These are phyloP conservation scores for Pseudopleuronectes americanus DNA, from an alignment of 2,797 vertebrate genomes.

Conservation along the genomic window DNA sequence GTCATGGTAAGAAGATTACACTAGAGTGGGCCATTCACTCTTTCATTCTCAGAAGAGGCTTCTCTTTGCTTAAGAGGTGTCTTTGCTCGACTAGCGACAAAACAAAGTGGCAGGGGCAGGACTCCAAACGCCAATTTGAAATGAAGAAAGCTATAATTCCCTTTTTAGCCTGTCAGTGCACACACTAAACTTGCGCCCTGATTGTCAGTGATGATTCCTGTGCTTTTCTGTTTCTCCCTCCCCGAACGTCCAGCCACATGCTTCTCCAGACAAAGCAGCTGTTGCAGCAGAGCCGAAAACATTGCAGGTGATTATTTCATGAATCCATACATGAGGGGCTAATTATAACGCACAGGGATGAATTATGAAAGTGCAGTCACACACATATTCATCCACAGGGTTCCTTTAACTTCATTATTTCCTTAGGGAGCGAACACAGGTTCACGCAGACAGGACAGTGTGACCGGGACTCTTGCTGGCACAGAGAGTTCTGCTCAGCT, in stretches of 20 bases:
- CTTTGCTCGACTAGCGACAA: constrained; percentile 65
- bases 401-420: constrained; percentile 60
- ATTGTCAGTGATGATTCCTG: constrained; percentile 76
- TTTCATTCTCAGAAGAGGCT: constrained; percentile 47
- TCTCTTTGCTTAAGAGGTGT: constrained; percentile 73
- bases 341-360: constrained; percentile 77
- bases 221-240: constrained; percentile 55
- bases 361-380: constrained; percentile 74
- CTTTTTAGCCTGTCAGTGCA: constrained; percentile 75
- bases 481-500: constrained; percentile 46
- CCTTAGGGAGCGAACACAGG: constrained; percentile 50
- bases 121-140: constrained; percentile 71
- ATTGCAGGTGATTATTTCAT: constrained; percentile 72
- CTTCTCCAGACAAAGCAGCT: constrained; percentile 77
- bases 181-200: constrained; percentile 67
- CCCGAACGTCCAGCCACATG: constrained; percentile 78
- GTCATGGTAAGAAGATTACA: constrained; percentile 64
- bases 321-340: constrained; percentile 72
- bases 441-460: constrained; percentile 52
- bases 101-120: constrained; percentile 62
- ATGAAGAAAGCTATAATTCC: constrained; percentile 75
- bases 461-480: constrained; percentile 64
- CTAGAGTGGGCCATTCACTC: constrained; percentile 65
- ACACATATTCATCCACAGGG: constrained; percentile 80
- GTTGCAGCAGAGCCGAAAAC: constrained; percentile 60